A percentile compares a stretch with the other conserved stretches of the same genome.
Evolutionary conservation across 2,113 vertebrate species (phyloP).

Genomic region (Lampris megalopsis): DNA sequence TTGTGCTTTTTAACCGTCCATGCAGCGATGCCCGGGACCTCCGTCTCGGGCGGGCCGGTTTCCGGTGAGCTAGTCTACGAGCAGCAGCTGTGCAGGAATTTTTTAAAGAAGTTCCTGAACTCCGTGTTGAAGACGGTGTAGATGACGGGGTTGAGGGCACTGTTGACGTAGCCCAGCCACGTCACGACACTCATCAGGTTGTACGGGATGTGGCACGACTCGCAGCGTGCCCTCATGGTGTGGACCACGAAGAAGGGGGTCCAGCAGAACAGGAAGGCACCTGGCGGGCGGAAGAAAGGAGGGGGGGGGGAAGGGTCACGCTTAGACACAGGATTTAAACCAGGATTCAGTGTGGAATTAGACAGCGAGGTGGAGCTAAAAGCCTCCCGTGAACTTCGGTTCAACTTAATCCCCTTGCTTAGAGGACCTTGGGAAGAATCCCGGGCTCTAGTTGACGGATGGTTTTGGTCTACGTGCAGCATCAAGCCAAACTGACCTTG

Average conservation of each 20-base stretch:
- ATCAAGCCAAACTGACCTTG: no score
- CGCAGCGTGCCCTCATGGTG: slow-evolving; percentile 87
- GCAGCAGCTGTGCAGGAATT: slow-evolving; percentile 82
- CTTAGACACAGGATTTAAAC: no score
- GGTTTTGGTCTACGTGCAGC: no score
- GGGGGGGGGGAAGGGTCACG: no score
- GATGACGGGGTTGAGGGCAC: slow-evolving; percentile 94
- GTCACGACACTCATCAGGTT: slow-evolving; percentile 92
- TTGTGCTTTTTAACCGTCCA: slow-evolving; percentile 19
- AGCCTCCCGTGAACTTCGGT: no score
- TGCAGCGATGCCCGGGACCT: neutral
- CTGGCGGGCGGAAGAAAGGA: slow-evolving; percentile 63
- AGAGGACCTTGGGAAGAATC: no score
- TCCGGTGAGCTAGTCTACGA: slow-evolving; percentile 6
- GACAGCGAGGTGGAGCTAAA: no score
- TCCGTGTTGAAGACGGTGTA: slow-evolving; percentile 94
- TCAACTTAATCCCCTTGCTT: no score
- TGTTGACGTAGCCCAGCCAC: slow-evolving; percentile 97
- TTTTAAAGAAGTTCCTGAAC: slow-evolving; percentile 93
- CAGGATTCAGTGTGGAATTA: no score
- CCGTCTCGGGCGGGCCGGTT: neutral
- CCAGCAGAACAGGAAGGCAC: slow-evolving; percentile 96
- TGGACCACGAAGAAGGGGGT: slow-evolving; percentile 97
- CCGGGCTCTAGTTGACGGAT: no score
- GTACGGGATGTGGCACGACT: slow-evolving; percentile 83